phyloP scores from a whole-genome alignment of 2,797 vertebrate genomes.

The Helicolenus hilgendorfi region DNA sequence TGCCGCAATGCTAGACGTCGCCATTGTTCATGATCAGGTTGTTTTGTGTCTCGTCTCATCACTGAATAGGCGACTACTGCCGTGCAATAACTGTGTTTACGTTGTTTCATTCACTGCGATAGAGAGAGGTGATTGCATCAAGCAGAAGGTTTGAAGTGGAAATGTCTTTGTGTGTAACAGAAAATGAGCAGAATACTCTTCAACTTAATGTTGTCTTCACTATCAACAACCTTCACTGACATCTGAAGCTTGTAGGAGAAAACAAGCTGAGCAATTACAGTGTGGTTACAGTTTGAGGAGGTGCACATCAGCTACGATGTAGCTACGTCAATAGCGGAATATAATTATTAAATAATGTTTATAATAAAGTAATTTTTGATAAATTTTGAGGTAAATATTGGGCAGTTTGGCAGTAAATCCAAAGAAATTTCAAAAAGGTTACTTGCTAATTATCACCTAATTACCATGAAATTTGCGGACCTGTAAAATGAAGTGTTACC shows the following conservation, averaged over 20 bases:
- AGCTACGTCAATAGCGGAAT: background rate
- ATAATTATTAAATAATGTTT: too few species aligned
- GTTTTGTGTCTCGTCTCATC: background rate
- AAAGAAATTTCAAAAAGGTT: too few species aligned
- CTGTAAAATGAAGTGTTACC: too few species aligned
- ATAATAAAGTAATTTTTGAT: too few species aligned
- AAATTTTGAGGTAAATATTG: too few species aligned
- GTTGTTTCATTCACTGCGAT: background rate
- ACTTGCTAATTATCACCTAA: too few species aligned
- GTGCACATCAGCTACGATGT: background rate
- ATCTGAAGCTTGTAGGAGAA: background rate
- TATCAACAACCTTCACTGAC: background rate
- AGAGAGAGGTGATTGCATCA: background rate
- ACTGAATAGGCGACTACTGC: background rate
- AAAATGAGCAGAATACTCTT: background rate
- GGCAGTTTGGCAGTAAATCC: too few species aligned
- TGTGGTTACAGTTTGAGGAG: background rate
- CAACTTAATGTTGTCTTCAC: background rate
- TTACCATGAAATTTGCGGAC: too few species aligned
- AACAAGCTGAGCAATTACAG: background rate
- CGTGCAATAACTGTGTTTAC: background rate
- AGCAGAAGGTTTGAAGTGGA: background rate
- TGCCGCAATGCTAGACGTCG: background rate
- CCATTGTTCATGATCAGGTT: background rate
- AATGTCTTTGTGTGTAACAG: background rate